Evolutionary conservation across 2,113 vertebrate genomes (phyloP), one percentile per base, ranked within the genome.

Genomic region (Malurus melanocephalus): DNA sequence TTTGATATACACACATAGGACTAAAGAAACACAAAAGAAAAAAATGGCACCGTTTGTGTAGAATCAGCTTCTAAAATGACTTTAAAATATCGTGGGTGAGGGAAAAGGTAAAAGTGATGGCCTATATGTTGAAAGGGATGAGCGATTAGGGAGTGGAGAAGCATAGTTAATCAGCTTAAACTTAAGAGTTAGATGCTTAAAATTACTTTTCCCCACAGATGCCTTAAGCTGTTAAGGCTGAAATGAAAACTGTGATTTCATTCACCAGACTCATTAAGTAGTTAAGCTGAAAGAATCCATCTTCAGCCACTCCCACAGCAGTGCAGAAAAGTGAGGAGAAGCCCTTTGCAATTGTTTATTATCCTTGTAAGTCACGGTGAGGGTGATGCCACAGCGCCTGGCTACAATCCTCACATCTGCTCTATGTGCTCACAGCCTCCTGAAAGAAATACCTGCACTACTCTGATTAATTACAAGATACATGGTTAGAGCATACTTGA

Each of bases 161-260:
- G 30, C 13, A 51, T 2, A 79, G 62, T 76, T 93, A 93, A 93
- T 85, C 92, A 91, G 62, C 79, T 92, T 87, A 93, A 87, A 87
- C 0, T 66, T 82, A 57, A 43, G 87, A 85, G 55, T 77, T 76
- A 51, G 33, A 68, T 76, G 80, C 82, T 91, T 87, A 91, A 87
- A 80, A 91, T 76, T 82, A 76, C 75, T 87, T 87, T 79, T 52
- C 55, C 60, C 46, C 32, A 81, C 59, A 87, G 72, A 87, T 80
- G 62, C 26, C 38, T 88, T 89, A 91, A 95, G 38, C 49, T 81
- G 80, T 84, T 92, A 89, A 72, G 57, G 59, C 62, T 82, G 89
- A 95, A 94, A 92, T 65, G 46, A 92, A 89, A 91, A 82, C 71
- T 76, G 61, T 55, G 49, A 85, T 90, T 91, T 91, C 75, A 80